These are phyloP conservation scores for Leptosomus discolor DNA, from an alignment of 2,113 vertebrate species.

Conservation along the genomic window DNA sequence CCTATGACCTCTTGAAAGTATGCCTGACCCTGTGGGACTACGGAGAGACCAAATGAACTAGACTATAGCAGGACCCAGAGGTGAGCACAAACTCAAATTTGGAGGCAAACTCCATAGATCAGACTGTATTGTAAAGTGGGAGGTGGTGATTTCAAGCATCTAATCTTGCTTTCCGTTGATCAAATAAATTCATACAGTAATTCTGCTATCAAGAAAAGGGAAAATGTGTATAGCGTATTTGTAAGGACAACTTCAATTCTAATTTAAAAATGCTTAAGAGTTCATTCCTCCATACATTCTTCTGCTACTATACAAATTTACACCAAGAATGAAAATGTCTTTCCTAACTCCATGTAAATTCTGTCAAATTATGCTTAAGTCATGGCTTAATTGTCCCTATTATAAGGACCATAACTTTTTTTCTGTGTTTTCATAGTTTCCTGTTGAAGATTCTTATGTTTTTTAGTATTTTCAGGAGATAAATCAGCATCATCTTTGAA, in stretches of 20 bases:
- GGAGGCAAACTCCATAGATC: background rate
- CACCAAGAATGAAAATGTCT: background rate
- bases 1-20: conserved; percentile 1
- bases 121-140: background rate
- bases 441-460: background rate
- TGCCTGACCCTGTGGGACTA: conserved; percentile 35
- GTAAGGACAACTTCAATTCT: background rate
- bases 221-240: background rate
- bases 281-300: background rate
- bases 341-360: background rate
- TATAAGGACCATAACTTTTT: background rate
- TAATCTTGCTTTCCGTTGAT: background rate
- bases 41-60: background rate
- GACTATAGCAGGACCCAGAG: background rate
- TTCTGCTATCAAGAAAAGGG: background rate
- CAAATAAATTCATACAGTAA: background rate
- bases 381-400: background rate
- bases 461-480: background rate
- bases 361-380: background rate
- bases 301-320: background rate
- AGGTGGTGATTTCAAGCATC: background rate
- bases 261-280: background rate
- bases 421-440: background rate
- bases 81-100: background rate
- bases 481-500: background rate